phyloP scores from a whole-genome alignment of 2,888 invertebrate species.

The Helleia helle region DNA sequence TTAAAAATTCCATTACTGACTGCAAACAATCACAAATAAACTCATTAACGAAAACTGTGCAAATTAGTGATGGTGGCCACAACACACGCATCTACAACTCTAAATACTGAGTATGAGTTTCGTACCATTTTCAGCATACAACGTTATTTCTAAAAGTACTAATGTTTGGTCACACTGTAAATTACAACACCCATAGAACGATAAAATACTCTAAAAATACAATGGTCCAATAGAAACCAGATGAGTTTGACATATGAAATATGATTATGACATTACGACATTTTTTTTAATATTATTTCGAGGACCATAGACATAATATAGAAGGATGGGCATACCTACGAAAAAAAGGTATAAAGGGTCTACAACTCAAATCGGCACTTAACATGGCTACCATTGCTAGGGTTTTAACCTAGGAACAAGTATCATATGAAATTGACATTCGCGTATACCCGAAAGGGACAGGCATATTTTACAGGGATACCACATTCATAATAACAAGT shows the following conservation, averaged over 20 bases:
- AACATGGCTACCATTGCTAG: too few relatives aligned
- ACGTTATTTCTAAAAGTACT: slow-evolving; percentile 2
- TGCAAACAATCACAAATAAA: slow-evolving; percentile 47
- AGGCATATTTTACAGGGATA: too few relatives aligned
- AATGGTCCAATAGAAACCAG: slow-evolving; percentile 36
- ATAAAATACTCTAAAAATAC: slow-evolving; percentile 42
- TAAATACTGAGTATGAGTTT: neutral
- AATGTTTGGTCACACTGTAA: neutral
- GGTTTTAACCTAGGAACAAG: too few relatives aligned
- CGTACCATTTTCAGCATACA: slow-evolving; percentile 5
- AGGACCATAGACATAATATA: too few relatives aligned
- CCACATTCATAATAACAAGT: too few relatives aligned
- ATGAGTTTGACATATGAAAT: slow-evolving; percentile 41
- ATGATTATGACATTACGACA: too few relatives aligned
- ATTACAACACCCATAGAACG: slow-evolving; percentile 18
- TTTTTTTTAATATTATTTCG: too few relatives aligned
- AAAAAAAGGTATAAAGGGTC: too few relatives aligned
- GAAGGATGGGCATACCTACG: too few relatives aligned
- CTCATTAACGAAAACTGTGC: neutral
- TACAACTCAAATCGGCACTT: too few relatives aligned
- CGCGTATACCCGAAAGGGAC: too few relatives aligned
- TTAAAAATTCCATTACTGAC: slow-evolving; percentile 92
- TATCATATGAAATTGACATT: too few relatives aligned
- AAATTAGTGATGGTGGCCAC: neutral
- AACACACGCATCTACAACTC: neutral